A percentile compares a stretch with the other conserved stretches of the same genome.
phyloP scores from a whole-genome alignment of 1,140 invertebrate genomes.

The Idris sp. region DNA sequence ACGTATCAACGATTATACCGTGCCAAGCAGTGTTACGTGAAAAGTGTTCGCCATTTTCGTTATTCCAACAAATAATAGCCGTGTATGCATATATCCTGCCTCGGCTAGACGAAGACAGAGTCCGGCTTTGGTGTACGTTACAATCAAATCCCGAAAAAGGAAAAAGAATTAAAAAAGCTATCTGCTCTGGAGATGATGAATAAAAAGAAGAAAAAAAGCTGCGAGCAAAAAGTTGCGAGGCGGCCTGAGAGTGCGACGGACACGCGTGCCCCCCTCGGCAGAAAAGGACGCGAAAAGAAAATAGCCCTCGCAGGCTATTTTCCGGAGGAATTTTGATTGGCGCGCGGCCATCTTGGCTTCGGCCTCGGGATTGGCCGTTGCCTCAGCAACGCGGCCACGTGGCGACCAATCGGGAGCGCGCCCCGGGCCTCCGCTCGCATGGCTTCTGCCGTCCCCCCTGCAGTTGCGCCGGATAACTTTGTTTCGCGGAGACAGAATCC shows the following conservation, averaged over 20 bases:
- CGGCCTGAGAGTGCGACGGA: conserved; percentile 16
- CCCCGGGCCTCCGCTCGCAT: conserved; percentile 47
- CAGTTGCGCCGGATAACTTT: conserved; percentile 73
- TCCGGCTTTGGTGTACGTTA: conserved; percentile 69
- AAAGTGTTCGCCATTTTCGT: conserved; percentile 47
- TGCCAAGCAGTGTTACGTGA: conserved; percentile 14
- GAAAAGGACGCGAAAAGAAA: conserved; percentile 67
- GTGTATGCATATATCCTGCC: conserved; percentile 38
- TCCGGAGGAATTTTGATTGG: conserved; percentile 77
- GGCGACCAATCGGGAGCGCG: conserved; percentile 64
- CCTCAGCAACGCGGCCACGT: conserved; percentile 67
- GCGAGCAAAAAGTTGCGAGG: conserved; percentile 47
- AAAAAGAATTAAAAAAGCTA: conserved; percentile 75
- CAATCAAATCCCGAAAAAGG: conserved; percentile 74
- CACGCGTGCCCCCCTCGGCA: conserved; percentile 40
- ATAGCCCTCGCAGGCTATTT: conserved; percentile 77
- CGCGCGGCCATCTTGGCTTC: conserved; percentile 71
- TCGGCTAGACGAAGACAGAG: conserved; percentile 15
- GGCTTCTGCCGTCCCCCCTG: conserved; percentile 67
- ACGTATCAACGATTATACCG: conserved; percentile 9
- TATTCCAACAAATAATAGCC: conserved; percentile 45
- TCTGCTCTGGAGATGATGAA: conserved; percentile 71
- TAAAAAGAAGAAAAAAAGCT: conserved; percentile 60
- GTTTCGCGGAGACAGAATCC: conserved; percentile 78
- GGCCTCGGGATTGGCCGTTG: conserved; percentile 69